Percentiles rank a stretch among this genome's conserved stretches.
phyloP scores from a whole-genome alignment of 2,113 vertebrate genomes.

The Lampris incognitus region DNA sequence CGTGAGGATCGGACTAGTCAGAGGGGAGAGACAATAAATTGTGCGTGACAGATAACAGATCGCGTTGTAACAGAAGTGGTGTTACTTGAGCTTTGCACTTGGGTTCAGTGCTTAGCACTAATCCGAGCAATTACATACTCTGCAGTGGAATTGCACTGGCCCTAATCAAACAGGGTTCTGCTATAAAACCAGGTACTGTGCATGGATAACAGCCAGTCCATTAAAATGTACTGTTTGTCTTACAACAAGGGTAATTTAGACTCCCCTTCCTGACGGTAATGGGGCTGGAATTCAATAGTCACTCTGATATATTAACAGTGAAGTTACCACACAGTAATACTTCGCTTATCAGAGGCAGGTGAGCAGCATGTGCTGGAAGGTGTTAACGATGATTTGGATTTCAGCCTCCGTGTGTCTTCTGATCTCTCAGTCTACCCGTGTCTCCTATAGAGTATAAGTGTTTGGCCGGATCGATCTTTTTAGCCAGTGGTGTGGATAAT shows the following conservation, averaged over 20 bases:
- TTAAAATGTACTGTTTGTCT: constrained; percentile 9
- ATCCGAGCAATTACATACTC: constrained; percentile 11
- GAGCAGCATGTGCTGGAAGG: constrained; percentile 17
- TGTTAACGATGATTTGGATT: constrained; percentile 26
- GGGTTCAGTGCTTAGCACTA: constrained; percentile 11
- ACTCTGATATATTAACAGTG: constrained; percentile 34
- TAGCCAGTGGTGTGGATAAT: constrained; percentile 71
- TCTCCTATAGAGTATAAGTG: constrained; percentile 52
- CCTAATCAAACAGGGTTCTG: neutral
- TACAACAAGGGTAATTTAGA: constrained; percentile 2
- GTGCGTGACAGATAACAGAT: constrained; percentile 11
- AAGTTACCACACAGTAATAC: constrained; percentile 1
- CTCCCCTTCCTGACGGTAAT: neutral
- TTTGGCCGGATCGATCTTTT: constrained; percentile 64
- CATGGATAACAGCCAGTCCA: neutral
- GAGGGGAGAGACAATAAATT: constrained; percentile 9
- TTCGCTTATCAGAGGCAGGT: constrained; percentile 25
- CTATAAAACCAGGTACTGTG: constrained; percentile 20
- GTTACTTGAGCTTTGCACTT: constrained; percentile 8
- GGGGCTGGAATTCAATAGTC: neutral
- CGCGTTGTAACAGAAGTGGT: neutral
- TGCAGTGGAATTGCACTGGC: neutral
- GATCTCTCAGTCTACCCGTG: constrained; percentile 21
- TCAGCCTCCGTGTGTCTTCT: constrained; percentile 34
- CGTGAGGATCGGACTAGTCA: constrained; percentile 25